These are phyloP conservation scores for Tragelaphus strepsiceros DNA, from an alignment of 2,113 vertebrate species.

Conservation along the genomic window DNA sequence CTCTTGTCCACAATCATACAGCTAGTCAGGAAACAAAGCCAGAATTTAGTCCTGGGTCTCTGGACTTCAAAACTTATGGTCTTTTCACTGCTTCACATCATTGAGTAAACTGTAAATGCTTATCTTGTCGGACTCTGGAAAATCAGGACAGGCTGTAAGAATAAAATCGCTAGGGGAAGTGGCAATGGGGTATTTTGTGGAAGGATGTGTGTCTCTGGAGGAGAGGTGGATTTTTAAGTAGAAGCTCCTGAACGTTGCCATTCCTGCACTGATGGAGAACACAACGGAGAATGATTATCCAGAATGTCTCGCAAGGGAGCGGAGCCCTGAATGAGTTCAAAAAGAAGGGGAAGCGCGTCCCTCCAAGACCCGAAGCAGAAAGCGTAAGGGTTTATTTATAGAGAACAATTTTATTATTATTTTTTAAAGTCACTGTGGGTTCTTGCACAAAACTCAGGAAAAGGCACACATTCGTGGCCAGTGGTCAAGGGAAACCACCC, in stretches of 20 bases:
- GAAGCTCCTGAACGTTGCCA: neutral
- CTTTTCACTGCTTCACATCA: neutral
- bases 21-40: neutral
- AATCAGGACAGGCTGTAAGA: neutral
- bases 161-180: neutral
- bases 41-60: neutral
- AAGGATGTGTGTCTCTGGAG: neutral
- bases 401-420: slow-evolving; percentile 32
- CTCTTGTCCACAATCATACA: neutral
- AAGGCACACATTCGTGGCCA: neutral
- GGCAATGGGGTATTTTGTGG: neutral
- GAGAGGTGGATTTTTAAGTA: neutral
- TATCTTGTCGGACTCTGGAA: neutral
- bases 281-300: neutral
- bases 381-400: slow-evolving; percentile 34
- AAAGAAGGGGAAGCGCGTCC: neutral
- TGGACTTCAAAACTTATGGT: neutral
- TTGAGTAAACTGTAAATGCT: neutral
- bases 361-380: slow-evolving; percentile 14
- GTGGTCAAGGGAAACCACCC: slow-evolving; percentile 50
- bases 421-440: slow-evolving; percentile 30
- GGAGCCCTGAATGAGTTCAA: neutral
- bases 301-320: neutral
- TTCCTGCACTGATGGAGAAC: neutral
- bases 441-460: neutral